phyloP scores from a whole-genome alignment of 2,888 invertebrate genomes.

The Cheilosia variabilis region DNA sequence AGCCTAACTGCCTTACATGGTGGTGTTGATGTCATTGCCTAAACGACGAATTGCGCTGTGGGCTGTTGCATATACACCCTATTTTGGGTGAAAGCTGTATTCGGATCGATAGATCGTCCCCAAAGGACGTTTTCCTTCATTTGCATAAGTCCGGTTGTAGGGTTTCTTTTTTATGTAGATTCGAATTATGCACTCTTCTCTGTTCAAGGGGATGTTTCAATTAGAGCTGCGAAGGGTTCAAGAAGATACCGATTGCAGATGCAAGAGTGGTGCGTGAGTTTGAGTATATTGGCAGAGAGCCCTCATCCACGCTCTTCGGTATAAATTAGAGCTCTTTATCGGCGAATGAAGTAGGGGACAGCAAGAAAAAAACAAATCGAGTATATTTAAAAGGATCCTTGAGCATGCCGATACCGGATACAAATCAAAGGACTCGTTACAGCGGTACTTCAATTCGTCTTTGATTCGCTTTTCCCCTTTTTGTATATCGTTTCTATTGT shows the following conservation, averaged over 20 bases:
- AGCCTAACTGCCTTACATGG: slow-evolving; percentile 39
- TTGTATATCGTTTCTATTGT: slow-evolving; percentile 40
- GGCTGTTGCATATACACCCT: slow-evolving; percentile 56
- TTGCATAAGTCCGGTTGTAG: slow-evolving; percentile 59
- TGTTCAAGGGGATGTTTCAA: slow-evolving; percentile 67
- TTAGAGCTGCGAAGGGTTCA: slow-evolving; percentile 64
- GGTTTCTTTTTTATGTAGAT: slow-evolving; percentile 26
- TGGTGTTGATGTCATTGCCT: slow-evolving; percentile 60
- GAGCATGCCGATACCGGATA: slow-evolving; percentile 68
- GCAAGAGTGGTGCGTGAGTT: slow-evolving; percentile 37
- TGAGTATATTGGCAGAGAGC: slow-evolving; percentile 34
- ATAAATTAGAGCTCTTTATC: slow-evolving; percentile 67
- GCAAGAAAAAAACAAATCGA: slow-evolving; percentile 17
- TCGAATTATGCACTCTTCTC: slow-evolving; percentile 73
- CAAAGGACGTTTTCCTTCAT: slow-evolving; percentile 55
- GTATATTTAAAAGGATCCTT: slow-evolving; percentile 60
- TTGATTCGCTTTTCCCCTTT: slow-evolving; percentile 21
- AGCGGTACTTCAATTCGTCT: slow-evolving; percentile 58
- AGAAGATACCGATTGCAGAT: slow-evolving; percentile 25
- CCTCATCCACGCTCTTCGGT: slow-evolving; percentile 60
- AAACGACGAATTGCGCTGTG: slow-evolving; percentile 49
- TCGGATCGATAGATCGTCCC: slow-evolving; percentile 62
- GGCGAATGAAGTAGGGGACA: slow-evolving; percentile 9
- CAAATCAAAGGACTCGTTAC: slow-evolving; percentile 72
- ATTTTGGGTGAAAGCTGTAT: slow-evolving; percentile 6